Conservation (phyloP, 2,888 invertebrate genomes). For the Hirtodrosophila alboralis region DNA sequence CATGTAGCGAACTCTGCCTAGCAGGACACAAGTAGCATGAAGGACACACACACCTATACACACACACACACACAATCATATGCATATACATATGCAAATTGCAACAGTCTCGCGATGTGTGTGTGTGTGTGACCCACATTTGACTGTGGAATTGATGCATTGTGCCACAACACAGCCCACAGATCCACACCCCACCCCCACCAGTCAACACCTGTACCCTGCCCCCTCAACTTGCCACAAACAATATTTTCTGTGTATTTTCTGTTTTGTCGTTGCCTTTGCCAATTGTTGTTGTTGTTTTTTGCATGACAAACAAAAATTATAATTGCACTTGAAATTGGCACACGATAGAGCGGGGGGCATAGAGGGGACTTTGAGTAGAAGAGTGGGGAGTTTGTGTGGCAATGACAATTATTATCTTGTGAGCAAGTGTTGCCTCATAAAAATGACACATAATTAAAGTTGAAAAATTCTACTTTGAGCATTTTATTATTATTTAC, state of each 20-base stretch:
- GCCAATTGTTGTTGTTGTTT: slow-evolving; percentile 58
- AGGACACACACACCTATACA: slow-evolving; percentile 4
- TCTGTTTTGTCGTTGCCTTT: slow-evolving; percentile 38
- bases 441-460: too few species aligned
- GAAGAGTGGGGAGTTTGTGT: not conserved
- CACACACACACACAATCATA: slow-evolving; percentile 40
- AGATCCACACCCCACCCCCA: slow-evolving; percentile 1
- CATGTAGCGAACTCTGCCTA: slow-evolving; percentile 41
- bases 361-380: not conserved
- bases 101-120: slow-evolving; percentile 39
- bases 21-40: slow-evolving; percentile 20
- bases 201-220: too few species aligned
- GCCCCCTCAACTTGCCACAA: slow-evolving; percentile 7
- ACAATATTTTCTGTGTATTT: slow-evolving; percentile 50
- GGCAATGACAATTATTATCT: slow-evolving; percentile 58
- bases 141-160: slow-evolving; percentile 64
- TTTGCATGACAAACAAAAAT: slow-evolving; percentile 77
- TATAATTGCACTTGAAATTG: slow-evolving; percentile 77
- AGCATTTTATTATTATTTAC: too few species aligned
- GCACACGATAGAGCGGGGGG: slow-evolving; percentile 35
- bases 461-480: too few species aligned
- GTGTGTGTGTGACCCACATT: slow-evolving; percentile 64
- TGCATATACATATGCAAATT: slow-evolving; percentile 78
- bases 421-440: slow-evolving; percentile 21
- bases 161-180: too few species aligned